These are phyloP conservation scores for Anastrepha ludens DNA, from an alignment of 1,140 invertebrate genomes.

Conservation along the genomic window DNA sequence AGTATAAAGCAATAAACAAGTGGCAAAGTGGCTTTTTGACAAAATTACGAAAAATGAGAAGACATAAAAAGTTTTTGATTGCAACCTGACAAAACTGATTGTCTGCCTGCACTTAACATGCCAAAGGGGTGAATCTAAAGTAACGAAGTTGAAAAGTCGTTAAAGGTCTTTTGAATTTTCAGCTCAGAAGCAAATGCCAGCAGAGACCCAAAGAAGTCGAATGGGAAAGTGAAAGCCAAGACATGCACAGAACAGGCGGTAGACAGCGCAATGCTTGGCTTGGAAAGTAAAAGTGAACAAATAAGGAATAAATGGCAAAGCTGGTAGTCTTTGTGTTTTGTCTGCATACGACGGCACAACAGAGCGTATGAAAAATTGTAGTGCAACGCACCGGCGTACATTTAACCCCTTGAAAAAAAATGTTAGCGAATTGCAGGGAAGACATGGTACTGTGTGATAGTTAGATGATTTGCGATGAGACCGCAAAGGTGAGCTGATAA, in stretches of 20 bases:
- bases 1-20: neutral
- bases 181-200: neutral
- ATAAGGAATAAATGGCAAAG: neutral
- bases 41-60: neutral
- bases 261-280: neutral
- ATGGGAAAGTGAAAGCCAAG: neutral
- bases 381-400: neutral
- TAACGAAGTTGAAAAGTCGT: slow-evolving; percentile 22
- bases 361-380: slow-evolving; percentile 11
- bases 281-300: neutral
- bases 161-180: neutral
- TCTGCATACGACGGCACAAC: neutral
- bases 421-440: neutral
- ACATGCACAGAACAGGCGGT: neutral
- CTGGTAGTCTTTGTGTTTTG: neutral
- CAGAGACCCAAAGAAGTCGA: neutral
- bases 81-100: slow-evolving; percentile 11
- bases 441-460: neutral
- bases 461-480: neutral
- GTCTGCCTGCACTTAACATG: neutral
- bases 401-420: neutral
- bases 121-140: neutral
- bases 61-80: slow-evolving; percentile 23
- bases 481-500: too few species aligned
- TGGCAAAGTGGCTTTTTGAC: neutral